These are phyloP conservation scores for Ibycter americanus DNA, from an alignment of 2,797 vertebrate genomes.

Conservation along the genomic window DNA sequence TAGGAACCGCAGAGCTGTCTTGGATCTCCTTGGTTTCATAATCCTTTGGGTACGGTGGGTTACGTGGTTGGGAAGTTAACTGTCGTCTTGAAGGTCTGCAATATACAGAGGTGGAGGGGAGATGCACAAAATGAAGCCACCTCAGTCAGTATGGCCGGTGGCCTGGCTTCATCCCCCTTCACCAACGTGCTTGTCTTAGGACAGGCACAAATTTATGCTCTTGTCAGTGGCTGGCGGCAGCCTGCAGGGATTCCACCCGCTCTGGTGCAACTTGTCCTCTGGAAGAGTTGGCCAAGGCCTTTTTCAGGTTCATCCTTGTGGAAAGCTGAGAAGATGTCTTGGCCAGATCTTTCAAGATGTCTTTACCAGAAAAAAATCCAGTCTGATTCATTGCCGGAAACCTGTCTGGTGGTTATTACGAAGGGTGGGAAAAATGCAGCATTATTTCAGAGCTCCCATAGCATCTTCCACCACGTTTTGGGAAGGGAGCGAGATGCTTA, in stretches of 20 bases:
- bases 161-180: background rate
- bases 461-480: background rate
- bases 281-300: background rate
- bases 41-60: background rate
- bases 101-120: background rate
- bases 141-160: background rate
- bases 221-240: background rate
- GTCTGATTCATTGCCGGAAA: slow-evolving; percentile 23
- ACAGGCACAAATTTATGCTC: background rate
- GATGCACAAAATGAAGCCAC: background rate
- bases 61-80: accelerated
- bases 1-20: background rate
- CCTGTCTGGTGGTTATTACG: slow-evolving; percentile 32
- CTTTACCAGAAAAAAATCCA: slow-evolving; percentile 2
- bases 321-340: background rate
- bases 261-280: background rate
- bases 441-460: background rate
- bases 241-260: background rate
- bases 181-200: background rate
- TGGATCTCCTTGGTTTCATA: background rate
- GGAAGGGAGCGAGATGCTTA: background rate
- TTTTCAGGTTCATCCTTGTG: background rate
- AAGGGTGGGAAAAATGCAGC: slow-evolving; percentile 8
- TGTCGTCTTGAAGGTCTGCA: accelerated
- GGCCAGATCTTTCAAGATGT: background rate